These are phyloP conservation scores for Drepana arcuata DNA, from an alignment of 1,140 invertebrate species.

Conservation along the genomic window DNA sequence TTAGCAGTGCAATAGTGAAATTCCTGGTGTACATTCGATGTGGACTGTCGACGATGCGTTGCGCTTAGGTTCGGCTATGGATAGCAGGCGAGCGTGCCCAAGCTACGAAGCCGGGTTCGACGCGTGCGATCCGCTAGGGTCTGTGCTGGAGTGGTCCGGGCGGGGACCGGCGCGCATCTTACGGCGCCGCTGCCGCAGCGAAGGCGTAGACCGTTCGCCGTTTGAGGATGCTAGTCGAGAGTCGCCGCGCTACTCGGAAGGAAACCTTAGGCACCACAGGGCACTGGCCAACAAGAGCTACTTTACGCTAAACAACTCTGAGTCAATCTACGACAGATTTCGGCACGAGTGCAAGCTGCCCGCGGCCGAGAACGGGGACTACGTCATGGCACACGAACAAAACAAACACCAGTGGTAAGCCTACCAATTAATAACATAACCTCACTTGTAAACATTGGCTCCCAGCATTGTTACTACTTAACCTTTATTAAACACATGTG, in stretches of 20 bases:
- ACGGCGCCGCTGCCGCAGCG: constrained; percentile 56
- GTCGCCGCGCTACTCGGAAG: constrained; percentile 31
- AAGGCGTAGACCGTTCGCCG: constrained; percentile 56
- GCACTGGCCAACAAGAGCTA: constrained; percentile 44
- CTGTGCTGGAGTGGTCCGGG: constrained; percentile 52
- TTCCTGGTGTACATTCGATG: constrained; percentile 45
- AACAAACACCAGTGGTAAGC: constrained; percentile 43
- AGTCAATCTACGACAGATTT: constrained; percentile 31
- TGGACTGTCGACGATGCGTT: constrained; percentile 55
- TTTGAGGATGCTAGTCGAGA: constrained; percentile 56
- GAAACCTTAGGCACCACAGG: constrained; percentile 28
- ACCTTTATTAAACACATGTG: not conserved
- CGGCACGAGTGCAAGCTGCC: constrained; percentile 47
- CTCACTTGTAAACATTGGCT: constrained; percentile 9
- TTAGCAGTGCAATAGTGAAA: constrained; percentile 54
- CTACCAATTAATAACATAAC: constrained; percentile 29
- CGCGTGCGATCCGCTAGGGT: constrained; percentile 52
- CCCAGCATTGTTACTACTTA: not conserved
- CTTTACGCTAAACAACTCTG: constrained; percentile 50
- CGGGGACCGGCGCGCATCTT: constrained; percentile 48
- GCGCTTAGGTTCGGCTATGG: constrained; percentile 56
- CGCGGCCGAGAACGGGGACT: constrained; percentile 52
- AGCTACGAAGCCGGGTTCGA: constrained; percentile 62
- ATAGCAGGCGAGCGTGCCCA: constrained; percentile 53
- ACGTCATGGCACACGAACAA: constrained; percentile 52